Evolutionary conservation across 2,797 vertebrate species (phyloP).

Genomic region (Hybognathus amarus): DNA sequence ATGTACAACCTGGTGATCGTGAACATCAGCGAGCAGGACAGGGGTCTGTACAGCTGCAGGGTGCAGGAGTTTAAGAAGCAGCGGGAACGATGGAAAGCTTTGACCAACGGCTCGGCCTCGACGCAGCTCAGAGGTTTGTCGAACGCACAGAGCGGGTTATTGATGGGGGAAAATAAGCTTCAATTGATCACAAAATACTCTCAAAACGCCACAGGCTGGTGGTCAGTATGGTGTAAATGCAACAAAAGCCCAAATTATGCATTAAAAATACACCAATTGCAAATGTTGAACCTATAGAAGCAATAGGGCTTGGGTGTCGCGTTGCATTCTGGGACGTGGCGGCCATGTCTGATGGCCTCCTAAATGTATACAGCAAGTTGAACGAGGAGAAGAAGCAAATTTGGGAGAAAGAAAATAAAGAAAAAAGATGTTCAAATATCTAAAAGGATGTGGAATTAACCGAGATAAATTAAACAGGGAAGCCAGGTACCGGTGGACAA

Average conservation of each 20-base stretch:
- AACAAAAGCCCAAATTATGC: not conserved
- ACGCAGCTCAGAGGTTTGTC: constrained; percentile 89
- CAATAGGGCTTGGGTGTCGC: too few relatives aligned
- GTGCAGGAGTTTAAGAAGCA: constrained; percentile 92
- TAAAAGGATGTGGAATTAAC: too few relatives aligned
- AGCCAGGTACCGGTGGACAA: too few relatives aligned
- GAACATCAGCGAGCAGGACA: constrained; percentile 81
- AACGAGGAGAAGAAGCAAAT: too few relatives aligned
- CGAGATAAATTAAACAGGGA: too few relatives aligned
- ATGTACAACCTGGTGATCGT: constrained; percentile 85
- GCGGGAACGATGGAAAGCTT: constrained; percentile 89
- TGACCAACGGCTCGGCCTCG: constrained; percentile 86
- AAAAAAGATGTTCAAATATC: too few relatives aligned
- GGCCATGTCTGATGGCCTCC: too few relatives aligned
- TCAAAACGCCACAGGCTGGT: not conserved
- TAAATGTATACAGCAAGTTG: too few relatives aligned
- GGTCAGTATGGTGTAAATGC: not conserved
- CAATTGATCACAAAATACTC: not conserved
- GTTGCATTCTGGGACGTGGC: too few relatives aligned
- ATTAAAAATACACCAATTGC: not conserved
- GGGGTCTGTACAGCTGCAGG: constrained; percentile 90
- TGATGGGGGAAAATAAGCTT: not conserved
- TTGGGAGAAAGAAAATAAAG: too few relatives aligned
- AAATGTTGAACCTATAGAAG: too few relatives aligned
- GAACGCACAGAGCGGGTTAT: not conserved